A percentile compares a stretch with the other conserved stretches of the same genome.
Conservation (phyloP, 2,113 vertebrate genomes). For the Lamprologus speciosus region DNA sequence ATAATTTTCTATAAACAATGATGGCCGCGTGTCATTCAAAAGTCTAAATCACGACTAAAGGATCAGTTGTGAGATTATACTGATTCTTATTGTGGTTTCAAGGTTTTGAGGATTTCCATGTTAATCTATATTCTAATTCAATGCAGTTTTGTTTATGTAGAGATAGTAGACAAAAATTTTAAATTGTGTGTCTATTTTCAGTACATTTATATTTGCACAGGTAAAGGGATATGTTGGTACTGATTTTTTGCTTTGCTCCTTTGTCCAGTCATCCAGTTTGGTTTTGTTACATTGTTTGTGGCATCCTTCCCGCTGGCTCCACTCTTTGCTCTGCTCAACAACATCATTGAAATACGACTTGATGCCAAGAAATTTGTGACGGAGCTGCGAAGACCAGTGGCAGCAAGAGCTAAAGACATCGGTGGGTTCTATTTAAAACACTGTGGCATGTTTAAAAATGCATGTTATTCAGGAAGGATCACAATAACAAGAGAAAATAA, state of each 20-base stretch:
- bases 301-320: constrained; percentile 96
- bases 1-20: not conserved
- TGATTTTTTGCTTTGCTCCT: not conserved
- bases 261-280: constrained; percentile 93
- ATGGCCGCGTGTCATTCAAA: not conserved
- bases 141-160: not conserved
- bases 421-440: constrained; percentile 66
- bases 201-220: not conserved
- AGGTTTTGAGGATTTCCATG: not conserved
- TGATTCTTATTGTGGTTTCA: not conserved
- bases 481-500: not conserved
- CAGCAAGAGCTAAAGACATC: constrained; percentile 94
- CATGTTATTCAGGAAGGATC: not conserved
- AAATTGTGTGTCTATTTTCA: not conserved
- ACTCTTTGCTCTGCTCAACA: constrained; percentile 93
- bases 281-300: constrained; percentile 97
- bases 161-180: not conserved
- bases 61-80: not conserved
- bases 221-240: not conserved
- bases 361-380: constrained; percentile 96
- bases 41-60: not conserved
- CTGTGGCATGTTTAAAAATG: not conserved
- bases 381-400: constrained; percentile 88
- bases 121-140: not conserved
- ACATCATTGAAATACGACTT: constrained; percentile 97